These are phyloP conservation scores for Catharus ustulatus DNA, from an alignment of 2,797 vertebrate genomes.

Conservation along the genomic window DNA sequence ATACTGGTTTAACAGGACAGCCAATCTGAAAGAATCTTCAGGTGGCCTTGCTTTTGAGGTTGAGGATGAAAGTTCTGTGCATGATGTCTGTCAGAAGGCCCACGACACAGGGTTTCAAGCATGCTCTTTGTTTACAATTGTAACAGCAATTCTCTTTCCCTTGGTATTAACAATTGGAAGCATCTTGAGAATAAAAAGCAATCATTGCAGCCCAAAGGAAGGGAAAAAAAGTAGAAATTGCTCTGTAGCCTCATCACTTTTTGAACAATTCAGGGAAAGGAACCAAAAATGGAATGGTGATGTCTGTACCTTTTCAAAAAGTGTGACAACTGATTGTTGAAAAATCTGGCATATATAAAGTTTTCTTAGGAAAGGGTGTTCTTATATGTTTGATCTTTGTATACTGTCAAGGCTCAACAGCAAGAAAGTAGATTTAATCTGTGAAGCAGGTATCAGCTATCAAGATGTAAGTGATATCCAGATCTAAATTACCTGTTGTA, in stretches of 20 bases:
- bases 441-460: background rate
- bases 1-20: slow-evolving; percentile 1
- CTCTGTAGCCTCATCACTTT: background rate
- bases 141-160: background rate
- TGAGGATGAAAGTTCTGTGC: background rate
- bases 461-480: background rate
- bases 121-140: background rate
- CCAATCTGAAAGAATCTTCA: background rate
- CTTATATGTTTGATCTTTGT: background rate
- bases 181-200: background rate
- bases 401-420: background rate
- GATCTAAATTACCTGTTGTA: background rate
- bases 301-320: background rate
- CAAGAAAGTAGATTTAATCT: background rate
- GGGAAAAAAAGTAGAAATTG: background rate
- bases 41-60: background rate
- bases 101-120: background rate
- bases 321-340: background rate
- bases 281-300: rapidly evolving
- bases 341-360: background rate
- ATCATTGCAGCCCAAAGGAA: background rate
- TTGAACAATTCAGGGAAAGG: background rate
- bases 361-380: background rate
- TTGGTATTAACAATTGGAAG: background rate
- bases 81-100: background rate